A percentile compares a stretch with the other conserved stretches of the same genome.
Evolutionary conservation across 2,888 invertebrate genomes (phyloP).

Genomic region (Diarsia dahlii): DNA sequence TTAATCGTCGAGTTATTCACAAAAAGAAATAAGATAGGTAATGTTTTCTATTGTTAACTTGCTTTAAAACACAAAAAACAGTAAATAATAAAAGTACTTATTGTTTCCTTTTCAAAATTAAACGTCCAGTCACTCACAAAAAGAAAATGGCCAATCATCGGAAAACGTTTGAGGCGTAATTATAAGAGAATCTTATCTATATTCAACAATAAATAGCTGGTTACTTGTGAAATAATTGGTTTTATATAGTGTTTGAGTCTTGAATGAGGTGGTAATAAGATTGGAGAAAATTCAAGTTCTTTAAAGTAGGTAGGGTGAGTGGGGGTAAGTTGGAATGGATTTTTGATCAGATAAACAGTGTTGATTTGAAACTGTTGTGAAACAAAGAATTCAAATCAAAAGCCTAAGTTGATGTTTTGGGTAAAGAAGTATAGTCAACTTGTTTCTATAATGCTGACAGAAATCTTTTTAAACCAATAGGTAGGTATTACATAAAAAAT

Average conservation of each 20-base stretch:
- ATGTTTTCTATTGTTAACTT: slow-evolving; percentile 46
- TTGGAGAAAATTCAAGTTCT: neutral
- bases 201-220: neutral
- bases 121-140: neutral
- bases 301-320: too few species aligned
- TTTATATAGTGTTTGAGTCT: neutral
- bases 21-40: slow-evolving; percentile 33
- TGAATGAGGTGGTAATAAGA: neutral
- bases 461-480: too few species aligned
- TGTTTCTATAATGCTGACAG: too few species aligned
- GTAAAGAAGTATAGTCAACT: too few species aligned
- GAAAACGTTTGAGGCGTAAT: neutral
- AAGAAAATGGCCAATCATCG: neutral
- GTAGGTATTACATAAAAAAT: too few species aligned
- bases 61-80: slow-evolving; percentile 9
- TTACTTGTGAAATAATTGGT: neutral
- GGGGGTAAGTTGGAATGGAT: too few species aligned
- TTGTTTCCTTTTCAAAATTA: neutral
- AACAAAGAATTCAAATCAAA: too few species aligned
- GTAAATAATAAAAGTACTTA: slow-evolving; percentile 9
- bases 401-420: too few species aligned
- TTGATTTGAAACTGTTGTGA: too few species aligned
- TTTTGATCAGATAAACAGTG: too few species aligned
- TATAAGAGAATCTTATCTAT: neutral
- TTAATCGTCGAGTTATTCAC: neutral